Base-by-base conservation (phyloP, 2,113 vertebrate species). In the Muscicapa adusta region DNA sequence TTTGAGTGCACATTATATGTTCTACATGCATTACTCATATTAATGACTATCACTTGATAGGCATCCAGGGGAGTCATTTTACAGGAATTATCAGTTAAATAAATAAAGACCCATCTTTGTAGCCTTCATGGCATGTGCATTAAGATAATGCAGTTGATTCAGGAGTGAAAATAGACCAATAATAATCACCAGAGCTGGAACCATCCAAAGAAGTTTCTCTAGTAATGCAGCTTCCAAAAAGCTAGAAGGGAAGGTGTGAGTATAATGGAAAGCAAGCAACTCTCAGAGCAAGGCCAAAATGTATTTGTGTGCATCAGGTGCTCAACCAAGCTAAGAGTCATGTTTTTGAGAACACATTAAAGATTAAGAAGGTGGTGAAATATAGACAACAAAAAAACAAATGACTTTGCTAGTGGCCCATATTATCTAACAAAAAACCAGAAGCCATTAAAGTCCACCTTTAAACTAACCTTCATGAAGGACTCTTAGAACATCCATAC, bases 1-100 rank as follows among this genome's bases (percentile, higher is more conserved):
- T 96, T 94, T 57, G 85, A 96, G 15, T 76, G 74, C 9, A 15
- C 28, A 16, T 87, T 85, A 19, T 85, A 84, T 63, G 88, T 93
- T 84, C 68, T 87, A 45, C 14, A 26, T 79, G 24, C 76, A 81
- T 85, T 94, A 50, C 80, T 95, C 66, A 76, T 48, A 85, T 68
- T 92, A 81, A 93, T 82, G 45, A 73, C 33, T 93, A 85, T 31
- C 31, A 58, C 29, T 91, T 73, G 77, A 91, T 73, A 94, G 42
- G 70, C 42, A 87, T 89, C 76, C 62, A 82, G 29, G 91, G 71
- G 45, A 89, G 33, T 79, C 0, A 80, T 83, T 93, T 95, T 88
- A 93, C 0, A 7, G 74, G 60, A 61, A 82, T 77, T 93, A 87
- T 81, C 86, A 72, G 45, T 85, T 87, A 86, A 89, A 92, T 86